Evolutionary conservation across 2,113 vertebrate species (phyloP).

Genomic region (Nerophis lumbriciformis): DNA sequence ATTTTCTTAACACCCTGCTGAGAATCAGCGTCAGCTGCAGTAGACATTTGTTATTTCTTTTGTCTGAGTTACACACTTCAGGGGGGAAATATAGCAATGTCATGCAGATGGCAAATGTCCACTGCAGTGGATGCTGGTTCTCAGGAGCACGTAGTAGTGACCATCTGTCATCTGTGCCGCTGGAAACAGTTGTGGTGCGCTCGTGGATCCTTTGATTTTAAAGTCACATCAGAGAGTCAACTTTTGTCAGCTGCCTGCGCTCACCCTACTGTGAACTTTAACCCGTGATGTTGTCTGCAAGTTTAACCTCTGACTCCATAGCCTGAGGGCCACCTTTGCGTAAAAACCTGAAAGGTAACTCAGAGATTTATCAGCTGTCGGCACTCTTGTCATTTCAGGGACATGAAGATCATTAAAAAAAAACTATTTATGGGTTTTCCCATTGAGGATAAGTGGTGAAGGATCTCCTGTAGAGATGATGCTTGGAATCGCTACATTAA

Average conservation of each 20-base stretch:
- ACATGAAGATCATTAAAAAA: slow-evolving; percentile 21
- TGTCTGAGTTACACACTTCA: too few relatives aligned
- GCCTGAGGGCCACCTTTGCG: slow-evolving; percentile 21
- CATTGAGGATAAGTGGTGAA: slow-evolving; percentile 9
- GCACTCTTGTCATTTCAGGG: slow-evolving; percentile 21
- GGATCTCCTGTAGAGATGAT: neutral
- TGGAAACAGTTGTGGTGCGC: neutral
- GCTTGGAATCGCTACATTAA: neutral
- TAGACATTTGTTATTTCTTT: too few relatives aligned
- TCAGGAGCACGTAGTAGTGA: neutral
- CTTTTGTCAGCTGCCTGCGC: too few relatives aligned
- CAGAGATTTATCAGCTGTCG: slow-evolving; percentile 9
- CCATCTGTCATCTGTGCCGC: neutral
- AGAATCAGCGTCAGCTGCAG: too few relatives aligned
- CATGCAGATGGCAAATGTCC: too few relatives aligned
- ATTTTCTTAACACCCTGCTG: too few relatives aligned
- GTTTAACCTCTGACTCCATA: slow-evolving; percentile 26
- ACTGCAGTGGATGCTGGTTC: too few relatives aligned
- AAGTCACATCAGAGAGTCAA: neutral
- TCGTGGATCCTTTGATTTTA: neutral
- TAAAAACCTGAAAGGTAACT: slow-evolving; percentile 18
- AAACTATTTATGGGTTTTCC: slow-evolving; percentile 8
- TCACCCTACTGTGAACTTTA: slow-evolving; percentile 3
- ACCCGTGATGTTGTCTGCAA: slow-evolving; percentile 19
- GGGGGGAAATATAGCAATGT: too few relatives aligned